These are phyloP conservation scores for Trissoscelio sp. DNA, from an alignment of 2,888 invertebrate species.

Conservation along the genomic window DNA sequence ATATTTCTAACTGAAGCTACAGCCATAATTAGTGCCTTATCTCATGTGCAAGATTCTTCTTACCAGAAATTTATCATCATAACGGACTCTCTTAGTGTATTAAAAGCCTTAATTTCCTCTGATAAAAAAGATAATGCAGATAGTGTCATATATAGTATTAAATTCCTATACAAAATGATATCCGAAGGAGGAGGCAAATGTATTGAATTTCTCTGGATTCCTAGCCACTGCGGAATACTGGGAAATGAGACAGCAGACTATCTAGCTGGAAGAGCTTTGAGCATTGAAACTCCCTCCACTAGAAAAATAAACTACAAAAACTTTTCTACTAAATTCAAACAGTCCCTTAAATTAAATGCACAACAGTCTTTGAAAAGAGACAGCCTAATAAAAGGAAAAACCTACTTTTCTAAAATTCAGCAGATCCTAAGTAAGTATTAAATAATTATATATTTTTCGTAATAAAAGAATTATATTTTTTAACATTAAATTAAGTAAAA, in stretches of 20 bases:
- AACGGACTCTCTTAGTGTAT: not conserved
- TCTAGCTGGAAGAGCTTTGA: not conserved
- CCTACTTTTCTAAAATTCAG: too few species aligned
- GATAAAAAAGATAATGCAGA: not conserved
- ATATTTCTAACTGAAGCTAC: not conserved
- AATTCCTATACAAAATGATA: not conserved
- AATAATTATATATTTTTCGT: too few species aligned
- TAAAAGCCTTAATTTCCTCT: not conserved
- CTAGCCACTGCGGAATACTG: not conserved
- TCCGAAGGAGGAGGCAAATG: not conserved
- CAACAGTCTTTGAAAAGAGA: not conserved
- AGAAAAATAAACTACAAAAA: not conserved
- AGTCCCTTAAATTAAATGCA: not conserved
- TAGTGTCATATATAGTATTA: not conserved
- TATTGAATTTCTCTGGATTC: not conserved
- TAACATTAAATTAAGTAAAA: too few species aligned
- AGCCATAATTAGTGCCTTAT: not conserved
- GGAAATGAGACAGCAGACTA: not conserved
- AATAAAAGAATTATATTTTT: too few species aligned
- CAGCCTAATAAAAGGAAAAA: not conserved
- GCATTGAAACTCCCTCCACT: not conserved
- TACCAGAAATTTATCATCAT: not conserved
- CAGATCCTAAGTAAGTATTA: too few species aligned
- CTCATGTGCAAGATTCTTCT: not conserved
- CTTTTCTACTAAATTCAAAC: not conserved